phyloP scores from a whole-genome alignment of 2,113 vertebrate genomes.

The Cathartes aura region DNA sequence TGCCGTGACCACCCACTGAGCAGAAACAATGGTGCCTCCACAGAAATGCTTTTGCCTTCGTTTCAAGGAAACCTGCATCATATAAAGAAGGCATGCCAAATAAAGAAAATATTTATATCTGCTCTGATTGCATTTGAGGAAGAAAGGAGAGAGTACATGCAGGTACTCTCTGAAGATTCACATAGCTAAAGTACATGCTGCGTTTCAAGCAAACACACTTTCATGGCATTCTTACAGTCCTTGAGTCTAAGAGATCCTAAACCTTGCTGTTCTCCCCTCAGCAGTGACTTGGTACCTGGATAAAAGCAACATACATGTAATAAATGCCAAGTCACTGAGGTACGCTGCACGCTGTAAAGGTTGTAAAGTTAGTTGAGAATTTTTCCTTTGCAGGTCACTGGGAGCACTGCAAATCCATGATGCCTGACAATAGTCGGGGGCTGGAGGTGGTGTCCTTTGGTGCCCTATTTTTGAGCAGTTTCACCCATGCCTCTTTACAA shows the following conservation, averaged over 20 bases:
- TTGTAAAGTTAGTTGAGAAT: neutral
- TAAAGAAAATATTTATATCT: neutral
- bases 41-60: slow-evolving; percentile 83
- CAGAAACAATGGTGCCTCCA: slow-evolving; percentile 83
- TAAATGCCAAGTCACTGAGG: neutral
- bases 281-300: neutral
- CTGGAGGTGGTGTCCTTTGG: neutral
- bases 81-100: neutral
- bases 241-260: neutral
- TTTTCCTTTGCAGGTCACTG: neutral
- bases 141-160: neutral
- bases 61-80: slow-evolving; percentile 84
- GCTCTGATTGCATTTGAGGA: neutral
- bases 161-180: neutral
- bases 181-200: neutral
- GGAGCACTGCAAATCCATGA: neutral
- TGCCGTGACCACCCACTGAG: slow-evolving; percentile 85
- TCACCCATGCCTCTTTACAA: neutral
- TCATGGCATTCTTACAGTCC: neutral
- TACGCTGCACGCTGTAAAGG: fast-evolving
- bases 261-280: neutral
- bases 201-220: neutral
- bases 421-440: neutral
- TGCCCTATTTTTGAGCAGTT: neutral
- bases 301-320: neutral